phyloP scores from a whole-genome alignment of 2,797 vertebrate species.

The Masticophis lateralis region DNA sequence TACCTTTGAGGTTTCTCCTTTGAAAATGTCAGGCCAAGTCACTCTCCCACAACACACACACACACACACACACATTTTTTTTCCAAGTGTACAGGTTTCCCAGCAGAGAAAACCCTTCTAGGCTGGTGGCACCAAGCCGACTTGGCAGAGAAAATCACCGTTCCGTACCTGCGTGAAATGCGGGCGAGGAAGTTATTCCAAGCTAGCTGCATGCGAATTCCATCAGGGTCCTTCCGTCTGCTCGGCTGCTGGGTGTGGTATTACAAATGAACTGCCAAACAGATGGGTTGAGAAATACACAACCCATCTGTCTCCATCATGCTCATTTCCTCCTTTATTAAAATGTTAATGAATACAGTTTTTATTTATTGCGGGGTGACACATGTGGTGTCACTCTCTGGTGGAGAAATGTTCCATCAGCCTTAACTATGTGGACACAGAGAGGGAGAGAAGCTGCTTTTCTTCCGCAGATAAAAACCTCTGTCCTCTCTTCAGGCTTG shows the following conservation, averaged over 20 bases:
- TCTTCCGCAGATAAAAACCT: slow-evolving; percentile 49
- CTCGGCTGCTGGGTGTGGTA: slow-evolving; percentile 64
- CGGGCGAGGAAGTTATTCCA: slow-evolving; percentile 45
- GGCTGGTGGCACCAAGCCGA: slow-evolving; percentile 42
- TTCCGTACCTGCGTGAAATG: slow-evolving; percentile 62
- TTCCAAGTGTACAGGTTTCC: not conserved
- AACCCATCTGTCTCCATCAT: slow-evolving; percentile 74
- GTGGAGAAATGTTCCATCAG: slow-evolving; percentile 64
- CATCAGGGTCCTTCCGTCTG: slow-evolving; percentile 60
- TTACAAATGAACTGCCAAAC: slow-evolving; percentile 62
- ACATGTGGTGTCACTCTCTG: slow-evolving; percentile 67
- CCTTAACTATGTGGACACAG: slow-evolving; percentile 53
- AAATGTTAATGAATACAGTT: slow-evolving; percentile 77
- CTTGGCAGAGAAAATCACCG: slow-evolving; percentile 45
- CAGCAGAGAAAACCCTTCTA: slow-evolving; percentile 38
- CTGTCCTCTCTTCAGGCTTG: not conserved
- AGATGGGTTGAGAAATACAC: slow-evolving; percentile 68
- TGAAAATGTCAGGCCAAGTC: not conserved
- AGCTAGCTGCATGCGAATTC: slow-evolving; percentile 41
- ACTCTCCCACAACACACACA: not conserved
- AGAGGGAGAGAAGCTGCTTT: slow-evolving; percentile 47
- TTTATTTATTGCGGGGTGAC: slow-evolving; percentile 73
- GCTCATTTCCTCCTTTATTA: slow-evolving; percentile 76
- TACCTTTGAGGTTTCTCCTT: slow-evolving; percentile 17
- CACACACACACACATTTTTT: not conserved